Base-by-base conservation (phyloP, 2,113 vertebrate species). In the Erinaceus europaeus region DNA sequence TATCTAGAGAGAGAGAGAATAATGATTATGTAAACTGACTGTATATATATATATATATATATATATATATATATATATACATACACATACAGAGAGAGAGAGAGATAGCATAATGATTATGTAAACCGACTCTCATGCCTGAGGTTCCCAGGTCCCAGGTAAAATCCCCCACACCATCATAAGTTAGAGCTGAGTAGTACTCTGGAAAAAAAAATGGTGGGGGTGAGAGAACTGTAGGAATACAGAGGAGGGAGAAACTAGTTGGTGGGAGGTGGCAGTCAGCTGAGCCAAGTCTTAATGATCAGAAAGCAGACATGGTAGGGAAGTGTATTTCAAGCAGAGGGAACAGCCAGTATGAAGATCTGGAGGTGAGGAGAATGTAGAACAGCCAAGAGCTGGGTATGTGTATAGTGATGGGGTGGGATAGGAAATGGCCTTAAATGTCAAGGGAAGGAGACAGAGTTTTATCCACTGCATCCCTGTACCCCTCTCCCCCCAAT, bases 391-490 rank as follows among this genome's bases (percentile, higher is more conserved):
- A 15, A 64, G 44, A 69, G 18, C 34, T 48, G 48, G n/a, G 69
- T 11, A 3, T 68, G 11, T 6, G 13, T 4, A 0, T 17, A 25
- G 9, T 9, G 27, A 44, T 12, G 21, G 40, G 13, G 5, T 21
- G 48, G 59, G 4, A 14, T 44, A 25, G 62, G 17, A 32, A 78
- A 71, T 75, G 29, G 12, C 21, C 74, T 52, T n/a, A 57, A 48
- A 25, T 32, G 32, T 44, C 40, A 50, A 29, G 25, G n/a, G 25
- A 38, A 75, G 76, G 77, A 64, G 29, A 52, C 5, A 3, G 57
- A 44, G 46, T 21, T 75, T 53, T 17, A 36, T 23, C 3, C 34
- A 21, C 42, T 11, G 9, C 11, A 29, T 77, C 27, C 0, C 15
- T 36, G 65, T 23, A 29, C 52, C 52, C 52, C 52, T 55, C 3